Evolutionary conservation across 2,888 invertebrate species (phyloP).

Genomic region (Spicauda simplicius): DNA sequence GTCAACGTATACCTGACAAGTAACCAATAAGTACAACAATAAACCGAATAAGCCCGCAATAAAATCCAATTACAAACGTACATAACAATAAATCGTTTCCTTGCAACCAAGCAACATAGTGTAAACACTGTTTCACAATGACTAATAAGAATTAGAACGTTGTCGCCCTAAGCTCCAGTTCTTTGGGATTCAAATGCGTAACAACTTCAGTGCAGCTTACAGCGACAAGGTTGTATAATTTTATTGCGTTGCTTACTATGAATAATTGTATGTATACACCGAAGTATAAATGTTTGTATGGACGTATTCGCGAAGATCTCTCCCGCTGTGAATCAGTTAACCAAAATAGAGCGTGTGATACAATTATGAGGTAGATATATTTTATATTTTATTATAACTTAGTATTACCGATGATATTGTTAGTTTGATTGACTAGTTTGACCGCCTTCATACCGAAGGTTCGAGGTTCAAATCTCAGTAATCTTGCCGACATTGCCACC

Average conservation of each 20-base stretch:
- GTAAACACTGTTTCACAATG: conserved; percentile 36
- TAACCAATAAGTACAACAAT: neutral
- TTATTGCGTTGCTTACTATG: conserved; percentile 46
- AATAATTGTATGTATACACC: conserved; percentile 4
- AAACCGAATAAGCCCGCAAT: conserved; percentile 15
- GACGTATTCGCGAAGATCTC: conserved; percentile 44
- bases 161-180: conserved; percentile 41
- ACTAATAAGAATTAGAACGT: conserved; percentile 45
- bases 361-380: conserved; percentile 46
- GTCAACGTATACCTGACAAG: too few species aligned
- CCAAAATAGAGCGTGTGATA: conserved; percentile 57
- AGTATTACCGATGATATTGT: neutral
- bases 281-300: neutral
- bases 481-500: too few species aligned
- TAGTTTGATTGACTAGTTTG: neutral
- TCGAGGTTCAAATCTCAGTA: too few species aligned
- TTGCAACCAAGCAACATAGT: conserved; percentile 18
- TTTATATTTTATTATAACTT: neutral
- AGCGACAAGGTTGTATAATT: conserved; percentile 52
- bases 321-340: conserved; percentile 66
- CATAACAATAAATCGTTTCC: conserved; percentile 11
- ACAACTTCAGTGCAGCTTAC: conserved; percentile 39
- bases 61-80: conserved; percentile 29
- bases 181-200: neutral
- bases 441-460: too few species aligned